Base-by-base conservation (phyloP, 2,888 invertebrate species). In the Volucella inanis region DNA sequence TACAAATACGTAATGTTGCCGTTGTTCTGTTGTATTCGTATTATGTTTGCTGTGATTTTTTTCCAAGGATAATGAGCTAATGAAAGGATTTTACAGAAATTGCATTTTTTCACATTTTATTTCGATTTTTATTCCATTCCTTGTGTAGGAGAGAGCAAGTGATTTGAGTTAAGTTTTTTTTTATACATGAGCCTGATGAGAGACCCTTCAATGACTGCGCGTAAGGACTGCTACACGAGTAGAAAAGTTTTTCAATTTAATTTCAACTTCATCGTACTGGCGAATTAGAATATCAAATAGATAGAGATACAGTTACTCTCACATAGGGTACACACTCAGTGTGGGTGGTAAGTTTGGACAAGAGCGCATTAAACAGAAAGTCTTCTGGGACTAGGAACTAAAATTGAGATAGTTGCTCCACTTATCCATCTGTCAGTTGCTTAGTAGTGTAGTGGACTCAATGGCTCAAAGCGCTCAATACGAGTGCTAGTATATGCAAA, bases 181-280 rank as follows among this genome's bases (percentile, higher is more conserved):
- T 68, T 38, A 52, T 11, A 43, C 15, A 59, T 15, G 38, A 55
- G 6, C 31, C 31, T 31, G 31, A 31, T 1, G 31, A 6, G 31
- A 6, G 31, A 31, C 49, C 49, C 57, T 22, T 74, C 22, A 78
- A 39, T 78, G 83, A 67, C 75, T 76, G 61, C 45, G 61, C 45
- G 71, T 71, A 49, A 43, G 45, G 85, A 67, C 68, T 65, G 54
- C 67, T 72, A 47, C 68, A 77, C 64, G 67, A 85, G 76, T 76
- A 59, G 85, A 68, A 85, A 85, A 85, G 67, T 85, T 85, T 85
- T 85, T 85, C 85, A 85, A 85, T 85, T 85, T 85, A 80, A 85
- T 85, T 85, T 81, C 52, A 72, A 85, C 76, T 85, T 71, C 72
- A 72, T 72, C 47, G 50, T 50, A 77, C 67, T 72, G 76, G 76